phyloP scores from a whole-genome alignment of 1,140 invertebrate species.

The Babylonia areolata region DNA sequence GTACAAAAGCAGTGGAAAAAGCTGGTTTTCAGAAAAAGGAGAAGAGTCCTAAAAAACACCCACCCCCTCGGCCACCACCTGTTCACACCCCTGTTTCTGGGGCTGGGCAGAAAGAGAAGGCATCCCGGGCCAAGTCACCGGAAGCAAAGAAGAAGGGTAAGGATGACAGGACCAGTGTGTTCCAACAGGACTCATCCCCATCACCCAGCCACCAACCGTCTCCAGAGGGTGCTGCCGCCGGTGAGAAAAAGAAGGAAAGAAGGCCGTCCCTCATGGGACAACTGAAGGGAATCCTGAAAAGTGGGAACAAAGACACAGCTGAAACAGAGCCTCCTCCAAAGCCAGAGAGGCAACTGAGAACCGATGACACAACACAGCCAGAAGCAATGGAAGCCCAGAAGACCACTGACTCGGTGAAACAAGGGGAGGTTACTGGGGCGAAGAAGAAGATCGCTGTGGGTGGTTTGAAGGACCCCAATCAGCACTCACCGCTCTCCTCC shows the following conservation, averaged over 20 bases:
- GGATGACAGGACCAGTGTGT: neutral
- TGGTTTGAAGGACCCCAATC: neutral
- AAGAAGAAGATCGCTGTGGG: conserved; percentile 28
- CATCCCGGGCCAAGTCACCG: neutral
- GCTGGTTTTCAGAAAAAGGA: neutral
- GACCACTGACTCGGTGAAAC: neutral
- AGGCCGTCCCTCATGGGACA: conserved; percentile 44
- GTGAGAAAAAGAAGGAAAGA: conserved; percentile 40
- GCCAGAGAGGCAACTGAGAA: neutral
- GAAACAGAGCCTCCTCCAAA: neutral
- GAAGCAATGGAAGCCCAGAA: neutral
- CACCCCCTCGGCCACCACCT: neutral
- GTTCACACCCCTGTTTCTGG: neutral
- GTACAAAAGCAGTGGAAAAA: neutral
- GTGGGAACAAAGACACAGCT: neutral
- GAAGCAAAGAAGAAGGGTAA: neutral
- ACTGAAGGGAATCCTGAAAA: conserved; percentile 7
- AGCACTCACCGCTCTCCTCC: neutral
- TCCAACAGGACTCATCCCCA: neutral
- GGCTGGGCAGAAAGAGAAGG: neutral
- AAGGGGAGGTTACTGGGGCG: neutral
- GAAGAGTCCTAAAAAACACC: neutral
- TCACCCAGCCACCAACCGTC: neutral
- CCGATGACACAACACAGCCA: neutral
- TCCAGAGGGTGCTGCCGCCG: neutral